phyloP scores from a whole-genome alignment of 2,888 invertebrate genomes.

The Macrophya alboannulata region DNA sequence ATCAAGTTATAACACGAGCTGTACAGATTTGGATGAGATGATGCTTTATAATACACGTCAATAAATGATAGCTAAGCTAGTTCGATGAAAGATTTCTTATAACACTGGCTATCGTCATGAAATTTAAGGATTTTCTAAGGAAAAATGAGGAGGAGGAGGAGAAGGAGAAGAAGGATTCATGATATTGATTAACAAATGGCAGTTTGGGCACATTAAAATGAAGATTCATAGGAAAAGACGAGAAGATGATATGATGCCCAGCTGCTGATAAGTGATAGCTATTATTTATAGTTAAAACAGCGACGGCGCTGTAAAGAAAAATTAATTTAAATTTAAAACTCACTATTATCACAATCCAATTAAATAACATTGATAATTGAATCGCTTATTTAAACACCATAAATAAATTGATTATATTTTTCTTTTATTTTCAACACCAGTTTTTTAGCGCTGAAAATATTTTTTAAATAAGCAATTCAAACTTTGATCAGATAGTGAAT shows the following conservation, averaged over 20 bases:
- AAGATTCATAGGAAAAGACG: constrained; percentile 3
- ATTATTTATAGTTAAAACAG: constrained; percentile 34
- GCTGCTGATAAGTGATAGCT: constrained; percentile 45
- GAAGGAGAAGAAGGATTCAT: not conserved
- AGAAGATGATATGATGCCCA: constrained; percentile 46
- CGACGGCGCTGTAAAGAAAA: constrained; percentile 5
- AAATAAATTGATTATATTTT: not conserved
- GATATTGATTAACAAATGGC: constrained; percentile 40
- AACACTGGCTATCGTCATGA: not conserved
- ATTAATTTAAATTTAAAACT: not conserved
- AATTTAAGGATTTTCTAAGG: not conserved
- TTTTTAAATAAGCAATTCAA: constrained; percentile 14
- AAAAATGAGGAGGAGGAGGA: not conserved
- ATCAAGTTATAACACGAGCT: constrained; percentile 57
- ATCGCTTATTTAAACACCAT: constrained; percentile 8
- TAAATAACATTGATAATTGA: not conserved
- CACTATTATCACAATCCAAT: constrained; percentile 31
- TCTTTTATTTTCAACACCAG: not conserved
- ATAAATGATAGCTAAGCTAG: constrained; percentile 58
- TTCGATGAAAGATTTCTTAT: constrained; percentile 29
- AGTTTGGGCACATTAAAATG: constrained; percentile 46
- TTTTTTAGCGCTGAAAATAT: not conserved
- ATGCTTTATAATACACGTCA: constrained; percentile 59
- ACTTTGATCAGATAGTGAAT: constrained; percentile 8
- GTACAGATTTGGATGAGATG: constrained; percentile 59